These are phyloP conservation scores for Graphium colonna DNA, from an alignment of 2,888 invertebrate genomes.

Conservation along the genomic window DNA sequence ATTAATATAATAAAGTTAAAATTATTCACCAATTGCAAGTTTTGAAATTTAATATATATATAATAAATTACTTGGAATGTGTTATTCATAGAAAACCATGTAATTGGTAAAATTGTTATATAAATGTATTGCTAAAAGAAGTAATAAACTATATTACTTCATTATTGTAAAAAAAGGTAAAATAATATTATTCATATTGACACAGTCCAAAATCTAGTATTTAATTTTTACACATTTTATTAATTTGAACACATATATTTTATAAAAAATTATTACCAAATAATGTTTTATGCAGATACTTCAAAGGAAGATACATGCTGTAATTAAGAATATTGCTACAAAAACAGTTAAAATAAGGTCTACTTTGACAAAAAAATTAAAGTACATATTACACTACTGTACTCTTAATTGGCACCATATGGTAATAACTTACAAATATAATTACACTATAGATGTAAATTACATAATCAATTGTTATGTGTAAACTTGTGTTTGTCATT, in stretches of 20 bases:
- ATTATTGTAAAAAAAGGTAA: neutral
- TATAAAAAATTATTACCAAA: no score
- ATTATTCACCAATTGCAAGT: neutral
- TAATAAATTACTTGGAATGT: neutral
- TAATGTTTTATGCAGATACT: no score
- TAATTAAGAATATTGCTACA: no score
- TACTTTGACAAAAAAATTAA: slow-evolving; percentile 17
- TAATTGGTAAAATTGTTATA: no score
- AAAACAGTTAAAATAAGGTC: neutral
- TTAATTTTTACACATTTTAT: no score
- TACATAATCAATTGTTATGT: slow-evolving; percentile 30
- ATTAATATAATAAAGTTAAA: neutral
- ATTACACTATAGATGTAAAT: slow-evolving; percentile 26
- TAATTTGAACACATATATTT: no score
- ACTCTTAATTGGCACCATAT: slow-evolving; percentile 62
- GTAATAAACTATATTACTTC: no score
- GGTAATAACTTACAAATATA: slow-evolving; percentile 41
- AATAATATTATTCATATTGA: no score
- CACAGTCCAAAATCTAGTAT: no score
- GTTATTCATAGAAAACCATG: neutral
- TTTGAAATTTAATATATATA: neutral
- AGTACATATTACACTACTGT: slow-evolving; percentile 32
- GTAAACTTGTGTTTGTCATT: slow-evolving; percentile 8
- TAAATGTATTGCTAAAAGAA: no score
- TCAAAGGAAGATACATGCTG: no score